Evolutionary conservation across 2,888 invertebrate genomes (phyloP).

Genomic region (Ectemnius cavifrons): DNA sequence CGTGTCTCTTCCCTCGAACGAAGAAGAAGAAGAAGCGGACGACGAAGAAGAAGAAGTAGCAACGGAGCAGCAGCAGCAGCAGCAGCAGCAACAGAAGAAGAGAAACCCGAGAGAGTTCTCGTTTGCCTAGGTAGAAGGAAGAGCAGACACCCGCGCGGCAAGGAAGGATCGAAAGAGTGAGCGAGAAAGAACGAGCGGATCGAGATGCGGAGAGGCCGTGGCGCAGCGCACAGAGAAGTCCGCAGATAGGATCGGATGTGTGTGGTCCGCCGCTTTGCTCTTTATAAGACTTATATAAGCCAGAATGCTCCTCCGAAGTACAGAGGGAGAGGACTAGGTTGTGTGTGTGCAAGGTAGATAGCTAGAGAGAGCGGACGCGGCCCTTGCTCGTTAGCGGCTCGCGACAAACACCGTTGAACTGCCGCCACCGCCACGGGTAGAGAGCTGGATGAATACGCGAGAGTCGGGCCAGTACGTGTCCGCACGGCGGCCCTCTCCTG

Average conservation of each 20-base stretch:
- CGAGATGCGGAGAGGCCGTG: background rate
- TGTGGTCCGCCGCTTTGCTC: slow-evolving; percentile 77
- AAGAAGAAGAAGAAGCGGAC: slow-evolving; percentile 33
- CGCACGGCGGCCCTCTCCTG: too few species aligned
- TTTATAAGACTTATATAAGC: slow-evolving; percentile 77
- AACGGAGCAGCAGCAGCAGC: too few species aligned
- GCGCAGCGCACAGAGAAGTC: slow-evolving; percentile 58
- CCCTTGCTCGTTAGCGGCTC: slow-evolving; percentile 77
- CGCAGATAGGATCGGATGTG: slow-evolving; percentile 77
- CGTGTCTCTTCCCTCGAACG: slow-evolving; percentile 19
- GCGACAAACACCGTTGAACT: slow-evolving; percentile 74
- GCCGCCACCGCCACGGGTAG: slow-evolving; percentile 39
- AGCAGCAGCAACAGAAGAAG: slow-evolving; percentile 12
- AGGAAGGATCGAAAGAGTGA: slow-evolving; percentile 37
- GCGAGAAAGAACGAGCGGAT: slow-evolving; percentile 32
- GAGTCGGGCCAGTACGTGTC: background rate
- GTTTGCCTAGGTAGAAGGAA: slow-evolving; percentile 9
- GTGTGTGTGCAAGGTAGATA: slow-evolving; percentile 12
- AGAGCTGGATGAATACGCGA: slow-evolving; percentile 24
- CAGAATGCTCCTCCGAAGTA: slow-evolving; percentile 59
- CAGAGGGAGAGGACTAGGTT: slow-evolving; percentile 33
- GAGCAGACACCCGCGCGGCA: slow-evolving; percentile 22
- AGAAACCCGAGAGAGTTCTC: slow-evolving; percentile 4
- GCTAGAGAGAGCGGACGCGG: slow-evolving; percentile 51
- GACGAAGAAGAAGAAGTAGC: slow-evolving; percentile 1